These are phyloP conservation scores for Triops cancriformis DNA, from an alignment of 1,140 invertebrate genomes.

Conservation along the genomic window DNA sequence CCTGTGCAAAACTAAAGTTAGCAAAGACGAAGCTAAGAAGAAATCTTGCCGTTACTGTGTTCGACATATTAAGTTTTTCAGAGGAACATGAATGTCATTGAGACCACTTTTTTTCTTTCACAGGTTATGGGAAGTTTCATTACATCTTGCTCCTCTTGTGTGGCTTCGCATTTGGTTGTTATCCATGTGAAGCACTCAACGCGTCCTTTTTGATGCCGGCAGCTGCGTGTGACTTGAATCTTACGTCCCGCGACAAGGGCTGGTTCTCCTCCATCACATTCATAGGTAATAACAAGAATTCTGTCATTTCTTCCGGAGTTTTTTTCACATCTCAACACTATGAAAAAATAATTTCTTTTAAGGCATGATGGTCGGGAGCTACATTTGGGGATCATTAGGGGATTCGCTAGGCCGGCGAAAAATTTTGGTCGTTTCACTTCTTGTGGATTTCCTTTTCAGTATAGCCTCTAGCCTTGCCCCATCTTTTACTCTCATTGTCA, in stretches of 20 bases:
- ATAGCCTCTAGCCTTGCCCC: slow-evolving; percentile 79
- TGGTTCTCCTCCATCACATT: slow-evolving; percentile 59
- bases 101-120: neutral
- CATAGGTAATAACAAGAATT: slow-evolving; percentile 35
- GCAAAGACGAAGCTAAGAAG: too few species aligned
- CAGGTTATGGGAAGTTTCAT: slow-evolving; percentile 87
- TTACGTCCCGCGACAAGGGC: slow-evolving; percentile 78
- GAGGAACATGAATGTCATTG: too few species aligned
- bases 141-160: slow-evolving; percentile 76
- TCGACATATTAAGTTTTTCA: too few species aligned
- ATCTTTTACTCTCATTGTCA: slow-evolving; percentile 73
- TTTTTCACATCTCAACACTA: too few species aligned
- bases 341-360: slow-evolving; percentile 27
- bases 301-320: too few species aligned
- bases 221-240: slow-evolving; percentile 80
- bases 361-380: slow-evolving; percentile 91
- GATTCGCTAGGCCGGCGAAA: slow-evolving; percentile 75
- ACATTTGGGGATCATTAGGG: slow-evolving; percentile 81
- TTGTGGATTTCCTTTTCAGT: slow-evolving; percentile 80
- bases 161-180: slow-evolving; percentile 85
- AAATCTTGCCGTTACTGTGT: too few species aligned
- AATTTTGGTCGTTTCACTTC: slow-evolving; percentile 75
- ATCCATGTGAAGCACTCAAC: slow-evolving; percentile 91
- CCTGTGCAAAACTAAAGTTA: too few species aligned
- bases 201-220: slow-evolving; percentile 89